phyloP scores from a whole-genome alignment of 2,113 vertebrate species.

The Sciurus niger region DNA sequence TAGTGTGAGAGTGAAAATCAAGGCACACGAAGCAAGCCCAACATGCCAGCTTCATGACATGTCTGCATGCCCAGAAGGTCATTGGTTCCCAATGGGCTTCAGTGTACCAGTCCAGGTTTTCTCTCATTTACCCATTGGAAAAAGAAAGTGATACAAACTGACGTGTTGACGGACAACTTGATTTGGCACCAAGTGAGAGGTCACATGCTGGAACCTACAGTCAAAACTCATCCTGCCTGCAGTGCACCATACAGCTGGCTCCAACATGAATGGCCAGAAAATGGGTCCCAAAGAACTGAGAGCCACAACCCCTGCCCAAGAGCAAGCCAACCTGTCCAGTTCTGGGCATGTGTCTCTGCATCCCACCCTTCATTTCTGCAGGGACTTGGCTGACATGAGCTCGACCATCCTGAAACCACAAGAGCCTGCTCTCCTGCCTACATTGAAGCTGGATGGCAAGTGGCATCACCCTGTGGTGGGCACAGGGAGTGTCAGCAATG shows the following conservation, averaged over 20 bases:
- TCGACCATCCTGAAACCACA: not conserved
- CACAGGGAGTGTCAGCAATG: conserved; percentile 91
- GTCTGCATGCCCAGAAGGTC: rapidly evolving
- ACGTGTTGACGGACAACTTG: not conserved
- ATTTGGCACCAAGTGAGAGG: not conserved
- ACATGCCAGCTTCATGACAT: no score
- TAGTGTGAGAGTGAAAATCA: no score
- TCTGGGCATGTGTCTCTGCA: rapidly evolving
- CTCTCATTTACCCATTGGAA: not conserved
- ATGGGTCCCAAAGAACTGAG: not conserved
- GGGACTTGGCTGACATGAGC: not conserved
- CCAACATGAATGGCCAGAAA: no score
- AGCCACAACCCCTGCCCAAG: no score
- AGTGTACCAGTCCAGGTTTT: no score
- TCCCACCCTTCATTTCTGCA: not conserved
- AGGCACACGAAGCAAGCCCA: no score
- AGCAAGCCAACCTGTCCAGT: no score
- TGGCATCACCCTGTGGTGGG: conserved; percentile 88
- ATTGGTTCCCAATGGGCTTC: no score
- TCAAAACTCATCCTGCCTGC: not conserved
- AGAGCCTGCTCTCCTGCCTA: not conserved
- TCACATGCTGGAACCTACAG: not conserved
- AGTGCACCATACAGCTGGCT: no score
- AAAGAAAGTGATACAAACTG: not conserved
- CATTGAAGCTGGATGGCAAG: conserved; percentile 88